Percentiles rank a stretch among this genome's conserved stretches.
These are phyloP conservation scores for Probosciger aterrimus DNA, from an alignment of 2,113 vertebrate genomes.

Conservation along the genomic window DNA sequence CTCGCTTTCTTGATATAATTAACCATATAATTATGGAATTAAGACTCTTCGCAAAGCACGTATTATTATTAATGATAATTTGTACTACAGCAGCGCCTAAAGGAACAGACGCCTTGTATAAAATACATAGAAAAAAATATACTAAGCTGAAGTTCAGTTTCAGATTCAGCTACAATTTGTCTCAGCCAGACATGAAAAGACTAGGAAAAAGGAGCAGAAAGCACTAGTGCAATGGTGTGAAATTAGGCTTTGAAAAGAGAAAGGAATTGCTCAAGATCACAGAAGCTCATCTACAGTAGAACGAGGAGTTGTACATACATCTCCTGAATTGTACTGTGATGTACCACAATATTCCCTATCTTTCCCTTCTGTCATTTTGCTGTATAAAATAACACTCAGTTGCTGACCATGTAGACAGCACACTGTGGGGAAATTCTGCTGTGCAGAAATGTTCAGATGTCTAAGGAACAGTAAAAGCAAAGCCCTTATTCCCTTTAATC, in stretches of 20 bases:
- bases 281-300: background rate
- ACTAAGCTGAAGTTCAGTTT: background rate
- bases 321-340: background rate
- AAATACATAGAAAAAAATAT: background rate
- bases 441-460: background rate
- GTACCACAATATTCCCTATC: background rate
- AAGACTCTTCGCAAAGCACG: conserved; percentile 10
- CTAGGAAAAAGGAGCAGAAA: background rate
- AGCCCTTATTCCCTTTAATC: background rate
- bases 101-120: conserved; percentile 8
- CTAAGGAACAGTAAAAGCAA: background rate
- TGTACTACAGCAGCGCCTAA: conserved; percentile 52
- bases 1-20: conserved; percentile 34
- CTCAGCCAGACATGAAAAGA: background rate
- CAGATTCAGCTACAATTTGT: background rate
- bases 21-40: conserved; percentile 60
- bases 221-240: background rate
- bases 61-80: conserved; percentile 54
- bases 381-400: background rate
- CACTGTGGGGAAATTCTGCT: background rate
- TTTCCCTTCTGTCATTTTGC: background rate
- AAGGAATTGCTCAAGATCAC: background rate
- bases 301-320: background rate
- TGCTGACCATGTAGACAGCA: background rate
- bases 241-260: background rate